phyloP scores from a whole-genome alignment of 2,113 vertebrate species.

The Desmodus rotundus region DNA sequence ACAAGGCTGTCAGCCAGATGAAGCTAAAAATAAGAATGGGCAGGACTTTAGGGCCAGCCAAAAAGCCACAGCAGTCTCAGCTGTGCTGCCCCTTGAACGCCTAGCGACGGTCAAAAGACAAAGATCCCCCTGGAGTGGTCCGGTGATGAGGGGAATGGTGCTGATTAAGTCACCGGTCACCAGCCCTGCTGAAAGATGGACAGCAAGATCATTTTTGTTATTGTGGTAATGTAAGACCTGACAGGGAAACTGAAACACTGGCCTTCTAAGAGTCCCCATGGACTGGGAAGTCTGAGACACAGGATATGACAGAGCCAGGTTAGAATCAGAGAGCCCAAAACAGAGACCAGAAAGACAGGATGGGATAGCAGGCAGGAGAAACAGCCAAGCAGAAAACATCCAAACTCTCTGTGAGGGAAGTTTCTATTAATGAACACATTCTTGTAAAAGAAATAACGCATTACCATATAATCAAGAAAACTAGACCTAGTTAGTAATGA shows the following conservation, averaged over 20 bases:
- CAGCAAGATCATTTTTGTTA: not conserved
- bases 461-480: not conserved
- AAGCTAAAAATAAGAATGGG: not conserved
- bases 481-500: not conserved
- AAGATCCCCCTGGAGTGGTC: not conserved
- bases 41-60: not conserved
- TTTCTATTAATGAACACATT: not conserved
- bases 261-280: not conserved
- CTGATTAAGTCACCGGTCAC: not conserved
- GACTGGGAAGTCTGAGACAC: rapidly evolving
- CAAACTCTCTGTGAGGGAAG: not conserved
- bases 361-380: not conserved
- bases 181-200: not conserved
- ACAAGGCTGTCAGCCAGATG: not conserved
- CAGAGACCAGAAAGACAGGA: not conserved
- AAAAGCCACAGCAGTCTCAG: not conserved
- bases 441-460: not conserved
- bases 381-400: not conserved
- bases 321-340: not conserved
- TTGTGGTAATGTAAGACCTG: not conserved
- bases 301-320: too few species aligned
- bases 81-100: not conserved
- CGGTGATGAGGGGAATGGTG: not conserved
- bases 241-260: not conserved
- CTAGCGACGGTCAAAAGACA: not conserved